These are phyloP conservation scores for Florisuga fusca DNA, from an alignment of 2,797 vertebrate genomes.

Conservation along the genomic window DNA sequence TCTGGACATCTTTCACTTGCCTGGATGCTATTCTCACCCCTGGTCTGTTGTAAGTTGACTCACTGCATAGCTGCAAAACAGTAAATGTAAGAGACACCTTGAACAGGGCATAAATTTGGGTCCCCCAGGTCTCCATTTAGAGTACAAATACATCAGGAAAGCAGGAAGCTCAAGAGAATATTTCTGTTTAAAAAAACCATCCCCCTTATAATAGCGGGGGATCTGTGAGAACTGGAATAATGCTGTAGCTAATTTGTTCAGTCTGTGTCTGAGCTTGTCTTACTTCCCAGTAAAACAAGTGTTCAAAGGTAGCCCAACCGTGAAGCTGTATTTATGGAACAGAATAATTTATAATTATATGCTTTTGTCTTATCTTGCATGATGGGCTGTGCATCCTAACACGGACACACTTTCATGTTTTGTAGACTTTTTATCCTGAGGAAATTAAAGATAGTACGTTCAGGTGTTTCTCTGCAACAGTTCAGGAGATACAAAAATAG, in stretches of 20 bases:
- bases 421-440: not conserved
- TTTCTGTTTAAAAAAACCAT: not conserved
- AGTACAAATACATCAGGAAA: not conserved
- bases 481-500: not conserved
- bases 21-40: not conserved
- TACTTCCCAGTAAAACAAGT: not conserved
- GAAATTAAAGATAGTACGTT: not conserved
- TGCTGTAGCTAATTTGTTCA: not conserved
- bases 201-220: not conserved
- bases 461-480: not conserved
- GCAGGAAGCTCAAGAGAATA: not conserved
- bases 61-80: not conserved
- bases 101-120: not conserved
- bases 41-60: not conserved
- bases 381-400: not conserved
- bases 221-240: not conserved
- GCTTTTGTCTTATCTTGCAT: not conserved
- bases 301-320: constrained; percentile 8
- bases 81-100: not conserved
- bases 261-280: constrained; percentile 12
- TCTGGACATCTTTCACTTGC: not conserved
- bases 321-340: not conserved
- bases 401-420: not conserved
- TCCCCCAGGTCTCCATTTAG: not conserved
- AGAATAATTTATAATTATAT: constrained; percentile 30